Conservation (phyloP, 2,797 vertebrate genomes). For the Limnodromus scolopaceus region DNA sequence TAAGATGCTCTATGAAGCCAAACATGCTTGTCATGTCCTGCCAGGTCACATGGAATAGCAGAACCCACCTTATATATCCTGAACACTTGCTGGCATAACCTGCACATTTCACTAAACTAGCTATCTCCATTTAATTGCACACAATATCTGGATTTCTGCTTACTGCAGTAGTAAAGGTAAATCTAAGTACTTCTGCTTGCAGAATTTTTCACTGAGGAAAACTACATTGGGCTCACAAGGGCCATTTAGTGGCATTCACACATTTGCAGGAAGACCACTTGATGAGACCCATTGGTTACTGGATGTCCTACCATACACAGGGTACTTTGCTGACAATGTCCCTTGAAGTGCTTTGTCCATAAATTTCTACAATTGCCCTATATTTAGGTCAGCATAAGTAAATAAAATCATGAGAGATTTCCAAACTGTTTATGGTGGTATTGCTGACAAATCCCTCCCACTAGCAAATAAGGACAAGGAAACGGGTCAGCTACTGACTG, state of each 20-base stretch:
- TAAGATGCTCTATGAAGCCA: not conserved
- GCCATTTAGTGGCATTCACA: not conserved
- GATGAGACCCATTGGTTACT: not conserved
- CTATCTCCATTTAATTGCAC: not conserved
- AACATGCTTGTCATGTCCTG: not conserved
- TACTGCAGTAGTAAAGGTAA: not conserved
- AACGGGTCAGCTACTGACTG: not conserved
- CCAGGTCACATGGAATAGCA: not conserved
- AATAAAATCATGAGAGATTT: not conserved
- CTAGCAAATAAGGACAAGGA: not conserved
- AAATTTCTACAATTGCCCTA: not conserved
- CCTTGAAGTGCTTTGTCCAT: not conserved
- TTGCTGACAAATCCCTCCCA: not conserved
- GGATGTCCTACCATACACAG: not conserved
- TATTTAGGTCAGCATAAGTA: not conserved
- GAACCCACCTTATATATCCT: not conserved
- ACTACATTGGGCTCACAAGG: not conserved
- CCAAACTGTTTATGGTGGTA: not conserved
- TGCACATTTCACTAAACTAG: not conserved
- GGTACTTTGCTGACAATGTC: not conserved
- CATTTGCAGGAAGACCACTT: not conserved
- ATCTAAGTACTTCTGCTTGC: not conserved
- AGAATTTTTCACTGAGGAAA: not conserved
- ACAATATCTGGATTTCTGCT: slow-evolving; percentile 1
- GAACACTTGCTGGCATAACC: not conserved